Conservation (phyloP, 2,888 invertebrate genomes). For the Lasius fuliginosus region DNA sequence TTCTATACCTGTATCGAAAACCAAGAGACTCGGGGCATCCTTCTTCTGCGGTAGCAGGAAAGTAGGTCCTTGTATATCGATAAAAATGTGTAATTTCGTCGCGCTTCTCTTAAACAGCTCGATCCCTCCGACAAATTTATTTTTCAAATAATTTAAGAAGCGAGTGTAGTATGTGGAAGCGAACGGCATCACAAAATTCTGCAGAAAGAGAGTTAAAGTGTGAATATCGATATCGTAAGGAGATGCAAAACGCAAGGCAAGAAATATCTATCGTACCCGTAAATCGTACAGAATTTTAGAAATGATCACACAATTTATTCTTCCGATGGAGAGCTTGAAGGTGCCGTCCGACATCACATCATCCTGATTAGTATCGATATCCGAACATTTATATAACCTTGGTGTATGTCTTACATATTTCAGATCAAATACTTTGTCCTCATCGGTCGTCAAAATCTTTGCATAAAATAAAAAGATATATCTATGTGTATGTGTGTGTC, state of each 20-base stretch:
- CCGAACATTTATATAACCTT: constrained; percentile 87
- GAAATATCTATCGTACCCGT: constrained; percentile 87
- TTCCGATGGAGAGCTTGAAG: constrained; percentile 90
- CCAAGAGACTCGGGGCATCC: constrained; percentile 92
- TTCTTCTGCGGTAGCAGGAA: constrained; percentile 93
- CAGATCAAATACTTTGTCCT: constrained; percentile 93
- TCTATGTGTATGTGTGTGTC: background rate
- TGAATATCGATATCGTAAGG: background rate
- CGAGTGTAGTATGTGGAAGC: constrained; percentile 74
- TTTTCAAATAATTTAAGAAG: constrained; percentile 66
- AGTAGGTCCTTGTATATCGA: constrained; percentile 92
- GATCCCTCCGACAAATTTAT: constrained; percentile 81
- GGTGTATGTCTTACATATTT: constrained; percentile 92
- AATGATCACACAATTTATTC: constrained; percentile 91
- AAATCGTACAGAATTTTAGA: constrained; percentile 89
- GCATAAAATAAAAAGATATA: constrained; percentile 66
- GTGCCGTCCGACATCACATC: constrained; percentile 90
- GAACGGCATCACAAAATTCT: constrained; percentile 89
- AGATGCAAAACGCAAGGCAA: background rate
- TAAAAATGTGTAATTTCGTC: constrained; percentile 88
- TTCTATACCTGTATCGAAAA: constrained; percentile 90
- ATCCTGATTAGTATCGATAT: constrained; percentile 86
- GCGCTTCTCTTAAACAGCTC: constrained; percentile 87
- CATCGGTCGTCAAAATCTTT: constrained; percentile 92
- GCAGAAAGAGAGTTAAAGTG: constrained; percentile 58